Evolutionary conservation across 2,888 invertebrate genomes (phyloP).

Genomic region (Oligia strigilis): DNA sequence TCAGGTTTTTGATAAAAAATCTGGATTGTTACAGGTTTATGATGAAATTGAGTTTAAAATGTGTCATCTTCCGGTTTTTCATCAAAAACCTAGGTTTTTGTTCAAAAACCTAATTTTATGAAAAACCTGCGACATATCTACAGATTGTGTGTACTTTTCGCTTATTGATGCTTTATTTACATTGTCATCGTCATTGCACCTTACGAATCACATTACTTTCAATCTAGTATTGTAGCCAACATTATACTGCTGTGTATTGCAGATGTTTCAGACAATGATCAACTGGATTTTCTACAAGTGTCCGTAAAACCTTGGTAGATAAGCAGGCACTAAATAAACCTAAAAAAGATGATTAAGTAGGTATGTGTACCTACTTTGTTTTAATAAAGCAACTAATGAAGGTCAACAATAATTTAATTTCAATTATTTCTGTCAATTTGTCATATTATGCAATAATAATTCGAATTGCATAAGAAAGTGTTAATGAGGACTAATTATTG

Average conservation of each 20-base stretch:
- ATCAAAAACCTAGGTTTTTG: too few relatives aligned
- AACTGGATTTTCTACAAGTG: background rate
- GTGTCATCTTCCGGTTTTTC: too few relatives aligned
- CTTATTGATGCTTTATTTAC: background rate
- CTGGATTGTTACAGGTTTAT: too few relatives aligned
- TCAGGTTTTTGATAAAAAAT: too few relatives aligned
- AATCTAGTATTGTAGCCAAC: constrained; percentile 1
- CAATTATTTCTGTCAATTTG: constrained; percentile 14
- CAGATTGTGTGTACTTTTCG: too few relatives aligned
- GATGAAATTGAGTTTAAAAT: too few relatives aligned
- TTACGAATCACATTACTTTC: background rate
- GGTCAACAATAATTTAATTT: background rate
- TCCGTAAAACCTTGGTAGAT: background rate
- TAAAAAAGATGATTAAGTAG: background rate
- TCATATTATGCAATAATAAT: constrained; percentile 32
- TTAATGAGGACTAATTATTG: background rate
- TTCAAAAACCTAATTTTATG: too few relatives aligned
- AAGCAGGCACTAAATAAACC: background rate
- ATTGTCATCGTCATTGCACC: background rate
- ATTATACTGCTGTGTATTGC: too few relatives aligned
- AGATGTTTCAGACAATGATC: too few relatives aligned
- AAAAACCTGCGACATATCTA: too few relatives aligned
- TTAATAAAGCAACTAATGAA: constrained; percentile 8
- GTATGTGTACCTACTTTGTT: background rate
- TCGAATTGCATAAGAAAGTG: constrained; percentile 40